Percentiles rank a stretch among this genome's conserved stretches.
Evolutionary conservation across 2,888 invertebrate species (phyloP).

Genomic region (Nemotelus nigrinus): DNA sequence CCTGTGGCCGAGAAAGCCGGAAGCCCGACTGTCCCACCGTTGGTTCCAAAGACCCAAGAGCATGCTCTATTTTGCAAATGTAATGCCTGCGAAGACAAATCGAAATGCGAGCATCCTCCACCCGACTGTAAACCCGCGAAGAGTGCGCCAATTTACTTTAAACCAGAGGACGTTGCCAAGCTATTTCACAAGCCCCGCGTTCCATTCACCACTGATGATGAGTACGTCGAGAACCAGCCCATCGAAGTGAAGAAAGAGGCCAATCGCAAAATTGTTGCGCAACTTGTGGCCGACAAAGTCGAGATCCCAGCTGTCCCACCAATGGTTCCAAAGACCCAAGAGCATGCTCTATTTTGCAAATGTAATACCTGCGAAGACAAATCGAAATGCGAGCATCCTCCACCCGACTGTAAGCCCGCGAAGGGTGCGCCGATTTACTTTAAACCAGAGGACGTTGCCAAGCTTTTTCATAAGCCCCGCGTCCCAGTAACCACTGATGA

Average conservation of each 20-base stretch:
- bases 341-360: not conserved
- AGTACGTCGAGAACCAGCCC: no score
- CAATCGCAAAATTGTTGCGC: no score
- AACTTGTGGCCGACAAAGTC: no score
- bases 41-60: not conserved
- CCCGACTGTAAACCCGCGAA: not conserved
- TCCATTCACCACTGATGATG: no score
- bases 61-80: not conserved
- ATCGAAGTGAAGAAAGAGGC: no score
- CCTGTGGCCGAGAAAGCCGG: not conserved
- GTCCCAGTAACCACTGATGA: no score
- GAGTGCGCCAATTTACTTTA: not conserved
- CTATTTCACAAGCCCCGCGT: not conserved
- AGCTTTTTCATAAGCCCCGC: not conserved
- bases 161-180: not conserved
- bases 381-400: not conserved
- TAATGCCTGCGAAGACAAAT: not conserved
- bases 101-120: not conserved
- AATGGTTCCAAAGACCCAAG: not conserved
- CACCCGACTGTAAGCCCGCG: not conserved
- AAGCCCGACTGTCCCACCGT: no score
- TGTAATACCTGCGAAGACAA: not conserved
- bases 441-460: not conserved
- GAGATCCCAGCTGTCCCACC: not conserved
- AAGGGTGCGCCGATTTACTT: not conserved